These are phyloP conservation scores for Diorhabda elongata DNA, from an alignment of 1,140 invertebrate species.

Conservation along the genomic window DNA sequence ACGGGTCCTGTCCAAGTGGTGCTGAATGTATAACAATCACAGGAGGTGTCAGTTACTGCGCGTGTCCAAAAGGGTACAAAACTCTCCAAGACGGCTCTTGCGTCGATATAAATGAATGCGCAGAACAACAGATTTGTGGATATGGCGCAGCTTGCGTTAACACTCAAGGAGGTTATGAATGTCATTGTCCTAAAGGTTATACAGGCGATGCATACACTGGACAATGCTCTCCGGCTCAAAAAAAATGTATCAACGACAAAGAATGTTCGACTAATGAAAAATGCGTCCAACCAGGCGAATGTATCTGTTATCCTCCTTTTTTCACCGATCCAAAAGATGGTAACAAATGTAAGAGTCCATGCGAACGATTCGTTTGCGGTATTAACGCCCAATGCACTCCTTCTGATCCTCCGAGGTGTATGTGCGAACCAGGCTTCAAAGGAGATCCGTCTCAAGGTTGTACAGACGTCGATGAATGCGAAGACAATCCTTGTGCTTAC, in stretches of 20 bases:
- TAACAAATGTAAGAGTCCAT: conserved; percentile 84
- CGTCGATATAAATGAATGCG: conserved; percentile 80
- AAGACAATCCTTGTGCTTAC: conserved; percentile 73
- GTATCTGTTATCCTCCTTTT: conserved; percentile 82
- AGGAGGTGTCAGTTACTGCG: conserved; percentile 85
- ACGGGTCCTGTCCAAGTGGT: conserved; percentile 71
- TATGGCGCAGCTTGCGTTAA: conserved; percentile 84
- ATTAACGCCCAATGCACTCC: conserved; percentile 90
- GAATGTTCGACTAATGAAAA: conserved; percentile 84
- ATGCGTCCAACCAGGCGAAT: conserved; percentile 85
- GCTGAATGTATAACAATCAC: conserved; percentile 85
- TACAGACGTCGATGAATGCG: conserved; percentile 78
- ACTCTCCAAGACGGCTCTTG: conserved; percentile 71
- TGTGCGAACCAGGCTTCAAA: conserved; percentile 79
- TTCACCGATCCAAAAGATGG: conserved; percentile 75
- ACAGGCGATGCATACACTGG: conserved; percentile 60
- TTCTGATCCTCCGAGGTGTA: conserved; percentile 81
- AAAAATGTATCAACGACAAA: conserved; percentile 72
- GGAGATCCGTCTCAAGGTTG: conserved; percentile 80
- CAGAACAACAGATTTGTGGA: conserved; percentile 71
- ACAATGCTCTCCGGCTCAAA: conserved; percentile 73
- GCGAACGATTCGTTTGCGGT: conserved; percentile 82
- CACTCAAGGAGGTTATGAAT: conserved; percentile 70
- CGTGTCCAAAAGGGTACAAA: conserved; percentile 76
- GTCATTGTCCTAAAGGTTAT: conserved; percentile 75